A percentile compares a stretch with the other conserved stretches of the same genome.
Evolutionary conservation across 2,113 vertebrate genomes (phyloP).

Genomic region (Neolamprologus cancellatus): DNA sequence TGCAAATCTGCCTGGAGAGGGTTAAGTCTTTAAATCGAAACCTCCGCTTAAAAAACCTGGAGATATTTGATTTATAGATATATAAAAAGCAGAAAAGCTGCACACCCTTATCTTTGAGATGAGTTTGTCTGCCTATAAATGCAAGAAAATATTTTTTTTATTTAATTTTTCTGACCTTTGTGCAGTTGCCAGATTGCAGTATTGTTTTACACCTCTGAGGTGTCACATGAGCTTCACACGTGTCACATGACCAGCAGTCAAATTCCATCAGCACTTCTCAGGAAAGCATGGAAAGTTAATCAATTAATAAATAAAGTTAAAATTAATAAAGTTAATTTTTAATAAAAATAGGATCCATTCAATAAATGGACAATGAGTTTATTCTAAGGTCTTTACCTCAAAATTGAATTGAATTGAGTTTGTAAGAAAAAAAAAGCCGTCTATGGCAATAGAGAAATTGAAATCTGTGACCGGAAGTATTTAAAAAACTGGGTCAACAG

Average conservation of each 20-base stretch:
- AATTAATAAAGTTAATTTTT: background rate
- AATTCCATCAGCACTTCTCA: background rate
- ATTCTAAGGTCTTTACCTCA: background rate
- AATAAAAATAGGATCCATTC: background rate
- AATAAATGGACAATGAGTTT: background rate
- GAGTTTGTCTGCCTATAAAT: rapidly evolving
- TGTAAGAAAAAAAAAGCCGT: rapidly evolving
- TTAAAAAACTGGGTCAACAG: background rate
- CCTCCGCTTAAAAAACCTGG: rapidly evolving
- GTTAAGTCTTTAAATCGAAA: rapidly evolving
- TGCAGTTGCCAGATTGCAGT: background rate
- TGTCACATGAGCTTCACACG: background rate
- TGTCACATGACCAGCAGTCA: background rate
- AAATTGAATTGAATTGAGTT: background rate
- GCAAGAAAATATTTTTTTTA: background rate
- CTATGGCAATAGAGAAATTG: background rate
- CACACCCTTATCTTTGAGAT: background rate
- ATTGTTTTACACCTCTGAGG: background rate
- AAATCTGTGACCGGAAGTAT: background rate
- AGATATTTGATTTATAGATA: background rate
- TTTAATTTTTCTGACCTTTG: background rate
- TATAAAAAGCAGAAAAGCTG: background rate
- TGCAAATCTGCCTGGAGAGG: background rate
- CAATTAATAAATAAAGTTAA: background rate
- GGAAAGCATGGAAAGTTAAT: background rate